These are phyloP conservation scores for Oxyura jamaicensis DNA, from an alignment of 2,113 vertebrate genomes.

Conservation along the genomic window DNA sequence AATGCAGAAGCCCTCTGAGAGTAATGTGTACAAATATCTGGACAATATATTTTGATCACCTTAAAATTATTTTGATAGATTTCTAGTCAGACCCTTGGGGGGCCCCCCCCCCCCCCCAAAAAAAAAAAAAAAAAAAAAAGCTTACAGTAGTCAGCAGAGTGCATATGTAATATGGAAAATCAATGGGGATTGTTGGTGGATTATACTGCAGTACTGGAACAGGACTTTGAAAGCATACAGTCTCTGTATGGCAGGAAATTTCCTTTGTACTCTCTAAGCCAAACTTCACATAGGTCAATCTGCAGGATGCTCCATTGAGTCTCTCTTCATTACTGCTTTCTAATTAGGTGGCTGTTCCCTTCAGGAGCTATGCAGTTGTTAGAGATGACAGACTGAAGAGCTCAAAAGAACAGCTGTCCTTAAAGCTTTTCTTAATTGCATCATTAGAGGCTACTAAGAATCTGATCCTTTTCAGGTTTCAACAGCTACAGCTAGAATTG, in stretches of 20 bases:
- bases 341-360: constrained; percentile 29
- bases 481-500: not conserved
- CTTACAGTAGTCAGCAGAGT: not conserved
- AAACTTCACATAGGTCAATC: not conserved
- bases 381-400: not conserved
- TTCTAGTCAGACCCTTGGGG: not conserved
- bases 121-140: not conserved
- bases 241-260: not conserved
- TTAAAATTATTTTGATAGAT: not conserved
- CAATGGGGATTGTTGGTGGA: not conserved
- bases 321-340: constrained; percentile 26
- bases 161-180: not conserved
- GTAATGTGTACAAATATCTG: not conserved
- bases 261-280: not conserved
- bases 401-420: constrained; percentile 3
- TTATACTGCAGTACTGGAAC: not conserved
- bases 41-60: not conserved
- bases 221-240: not conserved
- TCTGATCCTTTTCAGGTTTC: constrained; percentile 23
- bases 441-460: constrained; percentile 1
- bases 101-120: too few species aligned
- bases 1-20: not conserved
- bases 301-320: not conserved
- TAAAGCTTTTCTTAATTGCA: not conserved
- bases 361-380: not conserved